Conservation (phyloP, 2,888 invertebrate species). For the Andrena camellia region DNA sequence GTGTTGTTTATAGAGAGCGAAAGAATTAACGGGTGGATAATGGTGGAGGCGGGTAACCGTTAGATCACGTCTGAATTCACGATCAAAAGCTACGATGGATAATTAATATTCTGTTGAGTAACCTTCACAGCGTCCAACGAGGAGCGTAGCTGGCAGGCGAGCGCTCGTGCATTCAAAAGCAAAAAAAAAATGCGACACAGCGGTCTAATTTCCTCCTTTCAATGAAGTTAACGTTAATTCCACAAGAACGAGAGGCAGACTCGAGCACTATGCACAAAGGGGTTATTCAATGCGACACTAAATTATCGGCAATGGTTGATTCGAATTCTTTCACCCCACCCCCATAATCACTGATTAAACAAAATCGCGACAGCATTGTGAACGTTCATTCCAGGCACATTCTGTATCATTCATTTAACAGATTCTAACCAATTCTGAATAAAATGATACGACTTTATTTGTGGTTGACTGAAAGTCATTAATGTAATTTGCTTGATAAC, state of each 20-base stretch:
- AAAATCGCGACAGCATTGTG: neutral
- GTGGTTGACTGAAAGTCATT: neutral
- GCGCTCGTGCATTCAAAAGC: neutral
- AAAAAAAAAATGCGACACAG: neutral
- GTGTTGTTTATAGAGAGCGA: neutral
- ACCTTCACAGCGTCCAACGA: constrained; percentile 26
- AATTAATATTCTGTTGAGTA: constrained; percentile 52
- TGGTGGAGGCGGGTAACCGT: constrained; percentile 35
- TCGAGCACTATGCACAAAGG: neutral
- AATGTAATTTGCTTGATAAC: neutral
- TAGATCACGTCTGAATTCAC: constrained; percentile 31
- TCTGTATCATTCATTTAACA: no score
- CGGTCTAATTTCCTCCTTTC: constrained; percentile 4
- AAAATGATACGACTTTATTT: neutral
- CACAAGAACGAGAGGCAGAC: neutral
- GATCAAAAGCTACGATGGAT: constrained; percentile 41
- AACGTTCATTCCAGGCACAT: neutral
- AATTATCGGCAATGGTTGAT: neutral
- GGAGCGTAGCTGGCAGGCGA: constrained; percentile 28
- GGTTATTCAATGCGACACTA: neutral
- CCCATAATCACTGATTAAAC: neutral
- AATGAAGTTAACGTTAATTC: neutral
- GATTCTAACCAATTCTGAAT: neutral
- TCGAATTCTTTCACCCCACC: constrained; percentile 29
- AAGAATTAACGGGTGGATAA: constrained; percentile 10